Base-by-base conservation (phyloP, 2,113 vertebrate genomes). In the Holacanthus passer region DNA sequence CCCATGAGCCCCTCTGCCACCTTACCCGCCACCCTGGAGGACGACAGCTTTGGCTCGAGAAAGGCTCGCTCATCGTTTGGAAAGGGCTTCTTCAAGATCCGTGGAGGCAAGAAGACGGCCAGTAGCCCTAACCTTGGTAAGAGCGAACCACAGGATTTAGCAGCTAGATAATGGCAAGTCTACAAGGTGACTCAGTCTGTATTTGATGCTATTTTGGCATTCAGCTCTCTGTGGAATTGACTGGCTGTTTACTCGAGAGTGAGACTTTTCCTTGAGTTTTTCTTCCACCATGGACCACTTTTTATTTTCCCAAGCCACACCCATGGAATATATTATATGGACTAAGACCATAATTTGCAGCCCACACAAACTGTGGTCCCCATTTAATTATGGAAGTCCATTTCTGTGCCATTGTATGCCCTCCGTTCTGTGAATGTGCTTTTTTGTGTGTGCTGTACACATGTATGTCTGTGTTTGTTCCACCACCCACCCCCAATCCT, bases 81-180 rank as follows among this genome's bases (percentile, higher is more conserved):
- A 66, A 96, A 97, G 52, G 98, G 98, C 22, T 99, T 99, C 89
- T 99, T 99, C 91, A 99, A 97, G 94, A 95, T 99, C 62, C 97
- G 97, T 66, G 96, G 92, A 39, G 96, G 93, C 86, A 99, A 98
- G 91, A 97, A 98, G 90, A 97, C 97, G 0, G 92, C 95, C 1
- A 97, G 96, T 47, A 94, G 95, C 0, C 98, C 97, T 0, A 99
- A 99, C 89, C 95, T 99, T 37, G 98, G 98, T 99, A 94, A 87
- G 87, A 64, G 1, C 35, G 62, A 14, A 43, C 6, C 22, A 35
- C 45, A 12, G 20, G 22, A 35, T 16, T 41, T 8, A n/a, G 39
- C 41, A 55, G 29, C 29, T 47, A n/a, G 8, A 52, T 41, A 5
- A 41, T 4, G 27, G 27, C 16, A 17, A 8, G 29, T 62, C 17